Conservation (phyloP, 1,140 invertebrate species). For the Hyposmocoma kahamanoa region DNA sequence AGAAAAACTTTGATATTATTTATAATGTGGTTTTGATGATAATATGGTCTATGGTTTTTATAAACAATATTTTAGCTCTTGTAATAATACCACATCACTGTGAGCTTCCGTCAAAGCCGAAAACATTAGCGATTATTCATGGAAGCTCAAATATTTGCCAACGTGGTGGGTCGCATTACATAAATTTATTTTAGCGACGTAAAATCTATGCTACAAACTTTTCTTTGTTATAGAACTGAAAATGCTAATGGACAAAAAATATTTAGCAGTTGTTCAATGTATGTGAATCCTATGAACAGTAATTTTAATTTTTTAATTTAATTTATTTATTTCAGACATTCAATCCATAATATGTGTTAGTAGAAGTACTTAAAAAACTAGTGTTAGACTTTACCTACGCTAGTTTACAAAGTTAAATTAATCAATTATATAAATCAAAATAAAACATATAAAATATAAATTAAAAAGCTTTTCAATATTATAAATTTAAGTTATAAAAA, state of each 20-base stretch:
- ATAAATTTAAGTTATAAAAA: no score
- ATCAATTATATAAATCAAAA: no score
- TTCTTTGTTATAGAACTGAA: constrained; percentile 2
- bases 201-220: not conserved
- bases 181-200: not conserved
- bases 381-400: no score
- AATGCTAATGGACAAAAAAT: constrained; percentile 12
- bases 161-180: constrained; percentile 34
- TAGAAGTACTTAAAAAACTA: no score
- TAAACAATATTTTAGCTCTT: constrained; percentile 39
- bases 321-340: no score
- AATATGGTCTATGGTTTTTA: constrained; percentile 37
- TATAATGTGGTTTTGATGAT: constrained; percentile 32
- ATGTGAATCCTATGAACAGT: constrained; percentile 21
- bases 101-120: constrained; percentile 31
- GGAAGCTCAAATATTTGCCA: constrained; percentile 44
- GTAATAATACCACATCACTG: constrained; percentile 40
- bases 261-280: constrained; percentile 30
- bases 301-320: no score
- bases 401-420: no score
- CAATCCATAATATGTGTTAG: no score
- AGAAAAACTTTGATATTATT: constrained; percentile 42
- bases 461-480: no score
- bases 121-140: constrained; percentile 34
- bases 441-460: no score